Evolutionary conservation across 2,113 vertebrate species (phyloP), one percentile per base, ranked within the genome.

Genomic region (Cochlearius cochlearius): DNA sequence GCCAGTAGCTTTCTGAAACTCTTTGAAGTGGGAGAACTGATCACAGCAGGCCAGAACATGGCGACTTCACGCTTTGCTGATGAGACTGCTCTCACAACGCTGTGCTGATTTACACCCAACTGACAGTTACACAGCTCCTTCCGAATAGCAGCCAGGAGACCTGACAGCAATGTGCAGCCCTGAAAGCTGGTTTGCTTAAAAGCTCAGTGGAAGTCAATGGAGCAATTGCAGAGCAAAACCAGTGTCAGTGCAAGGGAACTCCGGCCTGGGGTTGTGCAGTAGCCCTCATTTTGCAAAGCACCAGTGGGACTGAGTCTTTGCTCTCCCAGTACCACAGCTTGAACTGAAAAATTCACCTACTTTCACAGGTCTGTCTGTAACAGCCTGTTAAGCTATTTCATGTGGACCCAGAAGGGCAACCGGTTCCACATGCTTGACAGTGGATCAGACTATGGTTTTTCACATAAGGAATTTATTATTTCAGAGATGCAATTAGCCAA

Each of bases 381-480:
- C 80, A 94, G 76, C 19, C 56, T 60, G 27, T 90, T 68, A 85
- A 90, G 10, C 12, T 87, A 16, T 94, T 90, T 93, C 56, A 72
- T 91, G 82, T 66, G 43, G 43, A 91, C 39, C 16, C 56, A 68
- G 52, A 85, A 78, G 9, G 11, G 18, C 19, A 92, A 84, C 69
- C 36, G 91, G 52, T 53, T 96, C 30, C 29, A 88, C 29, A 7
- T 63, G 43, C 52, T 81, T 88, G 82, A 93, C 45, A 47, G 38
- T 74, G 47, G 67, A 90, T 90, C 71, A 92, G 26, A 22, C 26
- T n/a, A 19, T n/a, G 13, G 30, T 66, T 94, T 90, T 76, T 79
- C 58, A 78, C 90, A 88, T 79, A 39, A 71, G 59, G 75, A 77
- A 63, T 67, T 82, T 67, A 71, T 92, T 96, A 77, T 93, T 92